phyloP scores from a whole-genome alignment of 1,140 invertebrate genomes.

The Maconellicoccus hirsutus region DNA sequence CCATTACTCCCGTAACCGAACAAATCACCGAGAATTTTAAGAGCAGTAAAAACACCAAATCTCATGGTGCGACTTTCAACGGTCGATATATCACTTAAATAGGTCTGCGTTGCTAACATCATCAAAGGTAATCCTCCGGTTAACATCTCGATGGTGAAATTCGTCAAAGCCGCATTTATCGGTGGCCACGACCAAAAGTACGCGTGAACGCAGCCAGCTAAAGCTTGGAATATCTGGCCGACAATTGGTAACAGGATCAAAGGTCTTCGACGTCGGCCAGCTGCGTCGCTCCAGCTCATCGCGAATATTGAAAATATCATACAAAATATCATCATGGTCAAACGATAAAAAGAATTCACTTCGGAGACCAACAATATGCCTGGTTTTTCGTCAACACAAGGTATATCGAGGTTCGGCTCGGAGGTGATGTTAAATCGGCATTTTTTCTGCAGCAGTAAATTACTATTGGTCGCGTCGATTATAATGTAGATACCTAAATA shows the following conservation, averaged over 20 bases:
- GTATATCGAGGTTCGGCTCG: background rate
- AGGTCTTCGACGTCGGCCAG: constrained; percentile 34
- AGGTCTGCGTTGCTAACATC: background rate
- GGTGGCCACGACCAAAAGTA: too few relatives aligned
- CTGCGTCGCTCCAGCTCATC: constrained; percentile 29
- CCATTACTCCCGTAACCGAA: background rate
- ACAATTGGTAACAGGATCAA: constrained; percentile 36
- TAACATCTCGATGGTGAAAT: too few relatives aligned
- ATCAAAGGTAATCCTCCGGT: background rate
- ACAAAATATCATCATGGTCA: background rate
- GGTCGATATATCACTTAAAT: background rate
- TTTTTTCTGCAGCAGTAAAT: background rate
- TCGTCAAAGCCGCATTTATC: too few relatives aligned
- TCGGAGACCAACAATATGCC: background rate
- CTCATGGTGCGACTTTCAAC: background rate
- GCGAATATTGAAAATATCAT: constrained; percentile 27
- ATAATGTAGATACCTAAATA: background rate
- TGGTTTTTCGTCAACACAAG: background rate
- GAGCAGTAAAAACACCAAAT: background rate
- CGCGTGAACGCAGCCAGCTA: background rate
- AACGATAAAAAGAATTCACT: constrained; percentile 9
- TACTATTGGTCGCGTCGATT: background rate
- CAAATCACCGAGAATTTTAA: background rate
- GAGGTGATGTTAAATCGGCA: background rate
- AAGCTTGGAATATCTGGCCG: constrained; percentile 23